Evolutionary conservation across 2,797 vertebrate genomes (phyloP).

Genomic region (Toxotes lorentzi): DNA sequence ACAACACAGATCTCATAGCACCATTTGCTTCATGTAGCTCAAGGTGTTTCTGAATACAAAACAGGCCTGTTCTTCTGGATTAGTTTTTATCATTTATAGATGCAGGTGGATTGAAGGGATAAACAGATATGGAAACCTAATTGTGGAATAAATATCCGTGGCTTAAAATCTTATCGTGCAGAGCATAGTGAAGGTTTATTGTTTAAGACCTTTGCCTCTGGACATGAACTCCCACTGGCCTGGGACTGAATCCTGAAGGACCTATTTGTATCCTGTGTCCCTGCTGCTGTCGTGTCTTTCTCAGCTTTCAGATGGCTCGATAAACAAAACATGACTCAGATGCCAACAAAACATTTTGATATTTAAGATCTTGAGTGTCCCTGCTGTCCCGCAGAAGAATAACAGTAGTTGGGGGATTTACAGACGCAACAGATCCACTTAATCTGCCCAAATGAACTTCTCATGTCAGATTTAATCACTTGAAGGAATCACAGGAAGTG

Average conservation of each 20-base stretch:
- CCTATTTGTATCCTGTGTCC: conserved; percentile 11
- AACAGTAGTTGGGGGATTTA: not conserved
- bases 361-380: not conserved
- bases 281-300: conserved; percentile 26
- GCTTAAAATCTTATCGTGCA: conserved; percentile 65
- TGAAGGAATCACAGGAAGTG: not conserved
- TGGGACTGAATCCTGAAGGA: conserved; percentile 31
- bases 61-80: conserved; percentile 70
- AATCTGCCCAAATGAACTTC: not conserved
- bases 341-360: conserved; percentile 3
- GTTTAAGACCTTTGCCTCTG: conserved; percentile 61
- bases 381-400: not conserved
- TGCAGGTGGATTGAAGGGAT: conserved; percentile 76
- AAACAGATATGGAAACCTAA: conserved; percentile 71
- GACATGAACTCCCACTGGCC: conserved; percentile 59
- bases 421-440: not conserved
- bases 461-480: not conserved
- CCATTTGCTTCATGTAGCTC: conserved; percentile 43
- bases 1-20: conserved; percentile 53
- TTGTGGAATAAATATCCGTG: conserved; percentile 65
- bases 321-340: conserved; percentile 22
- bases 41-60: conserved; percentile 74
- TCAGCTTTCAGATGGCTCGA: conserved; percentile 18
- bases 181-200: conserved; percentile 51
- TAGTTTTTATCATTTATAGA: conserved; percentile 73